Evolutionary conservation across 2,113 vertebrate species (phyloP), one percentile per base, ranked within the genome.

Genomic region (Piliocolobus tephrosceles): DNA sequence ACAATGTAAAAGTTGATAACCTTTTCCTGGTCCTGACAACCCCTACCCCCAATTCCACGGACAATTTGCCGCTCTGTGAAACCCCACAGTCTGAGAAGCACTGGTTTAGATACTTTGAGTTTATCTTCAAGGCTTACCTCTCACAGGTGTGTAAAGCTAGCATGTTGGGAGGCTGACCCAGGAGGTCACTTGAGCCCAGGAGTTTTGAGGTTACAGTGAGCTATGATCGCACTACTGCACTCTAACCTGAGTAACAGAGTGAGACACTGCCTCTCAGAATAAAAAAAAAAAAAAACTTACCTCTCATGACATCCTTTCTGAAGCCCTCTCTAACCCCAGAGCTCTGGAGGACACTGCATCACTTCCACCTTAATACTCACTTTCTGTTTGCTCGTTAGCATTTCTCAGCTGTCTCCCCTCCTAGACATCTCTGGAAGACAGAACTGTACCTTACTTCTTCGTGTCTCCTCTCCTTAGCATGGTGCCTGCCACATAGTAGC

Each of bases 311-410:
- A 3, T 20, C 20, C 30, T 64, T 32, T 40, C 12, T 0, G 50
- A 45, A 61, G 55, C 57, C 81, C 45, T 72, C 70, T 80, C 35
- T 22, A 52, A 18, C 35, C 30, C 47, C 9, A 13, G 80, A 32
- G 14, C 82, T 38, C 70, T 8, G 0, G 18, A 1, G 12, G 18
- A 23, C 80, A 64, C 58, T 20, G 30, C 5, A 2, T 52, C 20
- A 2, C 57, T 88, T 81, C 45, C 1, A 3, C 6, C 8, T 5
- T 6, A 18, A 5, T 1, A 0, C 3, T 17, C 52, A 12, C 61
- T 80, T 58, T 61, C 66, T 14, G 18, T 3, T 18, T 32, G n/a
- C 70, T 45, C 12, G 1, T 18, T 27, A 52, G 12, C 12, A 0
- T 52, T 14, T 52, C 23, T 50, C 17, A 0, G 32, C 50, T 0